phyloP scores from a whole-genome alignment of 2,797 vertebrate species.

The Xenops minutus region DNA sequence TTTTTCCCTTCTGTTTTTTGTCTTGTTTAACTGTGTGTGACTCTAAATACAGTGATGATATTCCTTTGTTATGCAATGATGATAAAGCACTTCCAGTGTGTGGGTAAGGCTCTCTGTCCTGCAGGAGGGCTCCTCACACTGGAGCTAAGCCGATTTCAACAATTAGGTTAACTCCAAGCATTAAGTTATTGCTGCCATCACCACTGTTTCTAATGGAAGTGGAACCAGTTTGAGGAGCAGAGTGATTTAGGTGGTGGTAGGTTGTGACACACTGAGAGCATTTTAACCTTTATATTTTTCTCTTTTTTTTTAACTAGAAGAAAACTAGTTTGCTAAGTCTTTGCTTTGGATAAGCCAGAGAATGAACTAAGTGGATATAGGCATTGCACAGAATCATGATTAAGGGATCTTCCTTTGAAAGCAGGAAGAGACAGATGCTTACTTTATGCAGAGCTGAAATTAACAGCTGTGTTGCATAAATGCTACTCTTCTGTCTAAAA shows the following conservation, averaged over 20 bases:
- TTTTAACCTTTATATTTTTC: neutral
- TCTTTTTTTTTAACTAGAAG: constrained; percentile 28
- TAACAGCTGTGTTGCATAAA: neutral
- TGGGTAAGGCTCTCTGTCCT: neutral
- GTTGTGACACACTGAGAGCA: neutral
- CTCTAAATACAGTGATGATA: neutral
- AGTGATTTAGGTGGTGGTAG: neutral
- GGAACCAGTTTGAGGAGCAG: neutral
- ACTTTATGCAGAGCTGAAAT: neutral
- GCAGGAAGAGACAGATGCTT: neutral
- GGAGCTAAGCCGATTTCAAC: constrained; percentile 45
- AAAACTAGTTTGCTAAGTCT: constrained; percentile 65
- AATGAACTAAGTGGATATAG: neutral
- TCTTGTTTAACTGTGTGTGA: constrained; percentile 30
- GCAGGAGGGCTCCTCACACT: constrained; percentile 5
- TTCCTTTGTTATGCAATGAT: constrained; percentile 29
- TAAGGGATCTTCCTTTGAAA: constrained; percentile 16
- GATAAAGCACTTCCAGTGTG: constrained; percentile 5
- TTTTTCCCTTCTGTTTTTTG: neutral
- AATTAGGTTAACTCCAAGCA: constrained; percentile 12
- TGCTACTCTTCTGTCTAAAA: neutral
- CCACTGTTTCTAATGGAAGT: neutral
- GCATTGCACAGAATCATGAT: neutral
- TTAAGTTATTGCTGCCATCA: constrained; percentile 3
- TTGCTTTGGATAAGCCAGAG: constrained; percentile 70